Evolutionary conservation across 2,797 vertebrate species (phyloP), one percentile per base, ranked within the genome.

Genomic region (Echiichthys vipera): DNA sequence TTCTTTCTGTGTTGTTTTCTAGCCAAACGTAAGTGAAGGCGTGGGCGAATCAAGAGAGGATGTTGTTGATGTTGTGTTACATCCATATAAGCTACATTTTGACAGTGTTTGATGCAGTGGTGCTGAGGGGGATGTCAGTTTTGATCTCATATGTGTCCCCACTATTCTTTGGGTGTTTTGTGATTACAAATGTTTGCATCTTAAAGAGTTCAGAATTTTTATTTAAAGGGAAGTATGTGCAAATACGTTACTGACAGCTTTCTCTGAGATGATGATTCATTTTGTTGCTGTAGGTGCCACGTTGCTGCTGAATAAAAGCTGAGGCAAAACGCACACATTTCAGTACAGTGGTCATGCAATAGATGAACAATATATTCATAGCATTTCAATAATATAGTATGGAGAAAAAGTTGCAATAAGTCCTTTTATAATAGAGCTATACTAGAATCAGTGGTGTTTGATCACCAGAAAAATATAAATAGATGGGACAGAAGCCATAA

Each of bases 401-500:
- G 47, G 69, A 67, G 74, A 79, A 81, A 57, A 72, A 67, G 71
- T 74, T 88, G 87, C 84, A 90, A 90, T 87, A 89, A 84, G 71
- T 78, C 30, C 30, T 86, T 84, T 85, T 86, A 36, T 65, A 58
- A 78, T 20, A 65, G 63, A 81, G 56, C 66, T 71, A 62, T 24
- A n/a, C n/a, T 56, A 68, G 51, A 64, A 73, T 70, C 70, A 75
- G 63, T 57, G 58, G 66, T 81, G 63, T 80, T 46, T 62, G 65
- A 84, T 69, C 57, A 53, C 49, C 45, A 78, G 57, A n/a, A 68
- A 25, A 27, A 67, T 72, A 75, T 66, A 32, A 61, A 10, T 45
- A 58, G 66, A 27, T 74, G 87, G 85, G 86, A 89, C 49, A 70
- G 82, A 91, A 92, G 88, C 90, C 89, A 92, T 91, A 89, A 86